Base-by-base conservation (phyloP, 2,113 vertebrate genomes). In the Albula goreensis region DNA sequence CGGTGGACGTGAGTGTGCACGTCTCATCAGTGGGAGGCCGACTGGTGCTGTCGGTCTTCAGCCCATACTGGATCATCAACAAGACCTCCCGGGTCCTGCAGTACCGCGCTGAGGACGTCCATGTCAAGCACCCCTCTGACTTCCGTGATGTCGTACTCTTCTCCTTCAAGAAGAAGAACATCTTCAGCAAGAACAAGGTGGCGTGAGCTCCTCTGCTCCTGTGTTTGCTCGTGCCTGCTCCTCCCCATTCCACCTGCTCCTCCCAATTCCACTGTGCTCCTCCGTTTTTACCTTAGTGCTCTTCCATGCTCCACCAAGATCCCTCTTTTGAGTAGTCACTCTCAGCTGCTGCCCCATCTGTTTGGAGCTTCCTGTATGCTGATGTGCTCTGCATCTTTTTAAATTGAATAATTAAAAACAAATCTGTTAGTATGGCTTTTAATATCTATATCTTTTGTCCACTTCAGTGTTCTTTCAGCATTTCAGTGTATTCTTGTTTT, bases 11-110 rank as follows among this genome's bases (percentile, higher is more conserved):
- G 81, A 95, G 92, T 5, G 2, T 99, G 2, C 97, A 99, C 0
- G 90, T 94, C 2, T 88, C 90, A 2, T 85, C 56, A 1, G n/a
- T 87, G 0, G 85, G 92, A 1, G 93, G 95, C 85, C 94, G 90
- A 0, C 52, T 97, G 86, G 85, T 97, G 85, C 87, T 99, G 49
- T 97, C 98, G 0, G 88, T 99, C 50, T 99, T 97, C 87, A 98
- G 98, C 74, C 98, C 98, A 0, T 99, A 99, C 52, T 99, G 98
- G 98, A 95, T 99, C 63, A 98, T 99, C 93, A 99, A 99, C 92
- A 99, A 98, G 91, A 99, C 98, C 0, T 97, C 96, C 0, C 94
- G 98, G 0, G 92, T 99, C 48, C 96, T 99, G 9, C 98, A 98
- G 93, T 99, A 99, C 93, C 90, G 90, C n/a, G 96, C 97, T 0